A percentile compares a stretch with the other conserved stretches of the same genome.
phyloP scores from a whole-genome alignment of 2,888 invertebrate genomes.

The Lasioglossum vierecki region DNA sequence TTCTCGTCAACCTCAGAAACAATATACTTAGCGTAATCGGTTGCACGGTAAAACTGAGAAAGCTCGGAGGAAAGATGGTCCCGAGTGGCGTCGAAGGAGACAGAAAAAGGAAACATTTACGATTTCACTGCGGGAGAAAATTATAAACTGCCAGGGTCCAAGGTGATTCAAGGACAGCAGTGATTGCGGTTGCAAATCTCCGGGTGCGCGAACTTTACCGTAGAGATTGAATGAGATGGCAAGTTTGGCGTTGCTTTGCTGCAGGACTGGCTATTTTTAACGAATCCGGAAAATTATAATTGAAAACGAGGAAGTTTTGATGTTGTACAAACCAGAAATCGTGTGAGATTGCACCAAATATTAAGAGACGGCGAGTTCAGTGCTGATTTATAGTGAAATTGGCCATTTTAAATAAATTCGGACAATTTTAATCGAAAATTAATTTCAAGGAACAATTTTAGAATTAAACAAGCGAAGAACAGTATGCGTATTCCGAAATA shows the following conservation, averaged over 20 bases:
- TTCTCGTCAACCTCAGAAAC: constrained; percentile 56
- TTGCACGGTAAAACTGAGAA: constrained; percentile 37
- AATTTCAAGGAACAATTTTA: too few species aligned
- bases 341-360: too few species aligned
- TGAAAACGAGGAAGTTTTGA: neutral
- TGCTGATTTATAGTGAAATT: too few species aligned
- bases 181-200: constrained; percentile 68
- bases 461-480: too few species aligned
- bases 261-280: constrained; percentile 1
- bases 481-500: too few species aligned
- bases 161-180: constrained; percentile 64
- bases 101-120: constrained; percentile 50
- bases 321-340: neutral
- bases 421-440: too few species aligned
- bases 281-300: neutral
- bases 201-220: constrained; percentile 47
- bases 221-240: constrained; percentile 32
- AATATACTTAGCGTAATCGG: constrained; percentile 66
- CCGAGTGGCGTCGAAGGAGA: constrained; percentile 22
- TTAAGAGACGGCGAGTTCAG: too few species aligned
- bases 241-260: constrained; percentile 27
- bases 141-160: constrained; percentile 70
- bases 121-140: constrained; percentile 64
- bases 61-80: neutral
- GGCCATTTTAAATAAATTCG: too few species aligned